Conservation (phyloP, 2,888 invertebrate species). For the Azorinus chamasolen region DNA sequence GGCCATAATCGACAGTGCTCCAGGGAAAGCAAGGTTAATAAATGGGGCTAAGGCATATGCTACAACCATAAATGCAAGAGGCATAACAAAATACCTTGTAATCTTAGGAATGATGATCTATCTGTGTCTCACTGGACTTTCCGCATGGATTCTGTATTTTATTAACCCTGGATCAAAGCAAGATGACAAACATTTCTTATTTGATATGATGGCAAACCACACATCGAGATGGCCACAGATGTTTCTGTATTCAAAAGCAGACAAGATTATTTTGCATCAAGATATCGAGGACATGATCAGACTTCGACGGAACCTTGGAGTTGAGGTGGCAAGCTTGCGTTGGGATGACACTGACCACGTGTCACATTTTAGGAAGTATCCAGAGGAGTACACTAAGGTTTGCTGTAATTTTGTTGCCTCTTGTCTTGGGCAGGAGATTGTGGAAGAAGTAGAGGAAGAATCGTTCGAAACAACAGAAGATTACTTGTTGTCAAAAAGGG, state of each 20-base stretch:
- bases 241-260: conserved; percentile 91
- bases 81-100: conserved; percentile 73
- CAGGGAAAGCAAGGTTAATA: conserved; percentile 87
- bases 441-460: conserved; percentile 9
- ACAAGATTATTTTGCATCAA: conserved; percentile 90
- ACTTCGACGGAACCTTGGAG: conserved; percentile 88
- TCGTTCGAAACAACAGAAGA: conserved; percentile 35
- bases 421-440: conserved; percentile 31
- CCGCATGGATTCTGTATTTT: conserved; percentile 38
- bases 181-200: conserved; percentile 65
- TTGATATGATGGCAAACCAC: conserved; percentile 87
- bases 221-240: conserved; percentile 90
- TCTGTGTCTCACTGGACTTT: conserved; percentile 59
- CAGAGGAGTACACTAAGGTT: conserved; percentile 81
- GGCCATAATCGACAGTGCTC: conserved; percentile 91
- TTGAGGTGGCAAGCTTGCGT: conserved; percentile 89
- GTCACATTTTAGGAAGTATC: conserved; percentile 90
- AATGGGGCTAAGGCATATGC: conserved; percentile 75
- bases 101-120: conserved; percentile 87
- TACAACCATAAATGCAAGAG: conserved; percentile 58
- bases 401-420: conserved; percentile 73
- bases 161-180: conserved; percentile 39
- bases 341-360: conserved; percentile 93
- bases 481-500: conserved; percentile 42
- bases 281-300: conserved; percentile 91